These are phyloP conservation scores for Dryococelus australis DNA, from an alignment of 2,888 invertebrate species.

Conservation along the genomic window DNA sequence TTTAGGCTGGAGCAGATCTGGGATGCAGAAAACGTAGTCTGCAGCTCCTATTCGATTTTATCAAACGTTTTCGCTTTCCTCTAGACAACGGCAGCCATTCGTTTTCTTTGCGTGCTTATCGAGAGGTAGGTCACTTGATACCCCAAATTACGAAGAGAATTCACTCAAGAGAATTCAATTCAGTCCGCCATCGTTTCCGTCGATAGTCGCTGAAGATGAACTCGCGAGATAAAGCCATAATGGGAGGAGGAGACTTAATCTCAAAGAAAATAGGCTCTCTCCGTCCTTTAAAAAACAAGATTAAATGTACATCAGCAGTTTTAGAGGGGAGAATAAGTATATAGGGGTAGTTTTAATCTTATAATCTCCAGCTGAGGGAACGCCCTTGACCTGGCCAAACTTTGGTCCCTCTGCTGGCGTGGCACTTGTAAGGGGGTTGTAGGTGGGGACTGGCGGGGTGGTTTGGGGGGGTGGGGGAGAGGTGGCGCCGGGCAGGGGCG, in stretches of 20 bases:
- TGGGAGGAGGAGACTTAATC: not conserved
- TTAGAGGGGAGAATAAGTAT: not conserved
- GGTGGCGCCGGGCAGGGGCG: not conserved
- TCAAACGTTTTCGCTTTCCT: no score
- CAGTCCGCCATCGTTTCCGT: not conserved
- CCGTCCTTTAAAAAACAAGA: no score
- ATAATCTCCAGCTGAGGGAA: not conserved
- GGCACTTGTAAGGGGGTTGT: no score
- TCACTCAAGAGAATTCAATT: no score
- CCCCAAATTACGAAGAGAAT: no score
- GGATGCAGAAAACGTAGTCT: no score
- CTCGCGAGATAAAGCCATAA: not conserved
- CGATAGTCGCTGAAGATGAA: not conserved
- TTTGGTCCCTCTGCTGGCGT: not conserved
- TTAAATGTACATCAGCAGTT: no score
- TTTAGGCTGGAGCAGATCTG: no score
- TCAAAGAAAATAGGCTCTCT: not conserved
- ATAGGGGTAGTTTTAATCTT: not conserved
- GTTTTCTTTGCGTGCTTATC: no score
- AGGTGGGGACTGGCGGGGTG: not conserved
- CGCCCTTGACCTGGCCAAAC: conserved; percentile 16
- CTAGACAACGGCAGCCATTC: no score
- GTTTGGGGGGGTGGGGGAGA: not conserved
- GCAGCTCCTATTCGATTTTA: no score
- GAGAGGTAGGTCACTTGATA: no score